Evolutionary conservation across 2,113 vertebrate species (phyloP).

Genomic region (Piaya cayana): DNA sequence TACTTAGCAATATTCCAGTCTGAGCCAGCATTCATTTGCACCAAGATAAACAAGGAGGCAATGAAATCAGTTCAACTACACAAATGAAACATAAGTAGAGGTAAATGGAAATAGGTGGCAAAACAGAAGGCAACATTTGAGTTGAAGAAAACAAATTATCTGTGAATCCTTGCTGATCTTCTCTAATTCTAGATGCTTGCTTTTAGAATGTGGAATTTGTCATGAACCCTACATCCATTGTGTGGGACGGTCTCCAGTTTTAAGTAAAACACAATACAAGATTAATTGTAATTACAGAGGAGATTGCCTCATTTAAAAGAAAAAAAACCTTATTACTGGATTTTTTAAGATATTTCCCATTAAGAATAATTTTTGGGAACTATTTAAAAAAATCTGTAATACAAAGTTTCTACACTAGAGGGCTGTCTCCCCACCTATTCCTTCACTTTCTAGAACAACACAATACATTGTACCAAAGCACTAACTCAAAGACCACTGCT

Average conservation of each 20-base stretch:
- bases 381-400: slow-evolving; percentile 48
- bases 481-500: not conserved
- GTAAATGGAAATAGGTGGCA: not conserved
- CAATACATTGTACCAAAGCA: not conserved
- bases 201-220: not conserved
- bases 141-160: not conserved
- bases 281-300: slow-evolving; percentile 31
- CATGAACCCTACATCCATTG: not conserved
- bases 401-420: not conserved
- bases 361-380: slow-evolving; percentile 30
- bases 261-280: slow-evolving; percentile 31
- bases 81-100: not conserved
- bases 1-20: not conserved
- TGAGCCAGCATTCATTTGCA: not conserved
- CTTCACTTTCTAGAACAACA: not conserved
- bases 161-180: not conserved
- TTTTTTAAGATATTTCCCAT: slow-evolving; percentile 40
- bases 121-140: not conserved
- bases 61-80: not conserved
- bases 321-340: slow-evolving; percentile 9
- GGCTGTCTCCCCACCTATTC: not conserved
- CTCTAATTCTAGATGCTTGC: not conserved
- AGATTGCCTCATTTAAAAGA: slow-evolving; percentile 7
- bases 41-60: not conserved
- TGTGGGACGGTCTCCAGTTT: not conserved